A percentile compares a stretch with the other conserved stretches of the same genome.
These are phyloP conservation scores for Oncorhynchus mykiss DNA, from an alignment of 2,113 vertebrate species.

Conservation along the genomic window DNA sequence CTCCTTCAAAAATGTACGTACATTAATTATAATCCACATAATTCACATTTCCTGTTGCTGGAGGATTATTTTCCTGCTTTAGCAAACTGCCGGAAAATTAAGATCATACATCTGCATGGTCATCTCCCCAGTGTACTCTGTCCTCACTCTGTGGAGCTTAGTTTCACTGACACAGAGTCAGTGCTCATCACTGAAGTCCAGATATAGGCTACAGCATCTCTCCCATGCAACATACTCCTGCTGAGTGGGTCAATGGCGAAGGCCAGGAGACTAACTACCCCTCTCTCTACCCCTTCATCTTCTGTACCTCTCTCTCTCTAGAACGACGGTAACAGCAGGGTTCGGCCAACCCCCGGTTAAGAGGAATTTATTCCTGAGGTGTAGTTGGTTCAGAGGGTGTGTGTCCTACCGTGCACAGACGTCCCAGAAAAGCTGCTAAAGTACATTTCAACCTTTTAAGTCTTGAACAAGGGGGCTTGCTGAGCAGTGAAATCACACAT, in stretches of 20 bases:
- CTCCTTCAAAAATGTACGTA: too few relatives aligned
- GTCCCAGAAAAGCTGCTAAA: not conserved
- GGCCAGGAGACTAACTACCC: not conserved
- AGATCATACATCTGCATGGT: not conserved
- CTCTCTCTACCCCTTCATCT: not conserved
- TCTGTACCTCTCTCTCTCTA: not conserved
- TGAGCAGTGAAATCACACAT: not conserved
- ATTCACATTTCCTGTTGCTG: too few relatives aligned
- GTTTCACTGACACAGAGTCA: not conserved
- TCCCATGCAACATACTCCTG: not conserved
- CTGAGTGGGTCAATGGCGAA: not conserved
- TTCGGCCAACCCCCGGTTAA: not conserved
- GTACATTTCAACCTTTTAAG: not conserved
- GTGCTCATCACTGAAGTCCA: not conserved
- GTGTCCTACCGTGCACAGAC: not conserved
- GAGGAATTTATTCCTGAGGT: not conserved
- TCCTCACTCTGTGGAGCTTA: not conserved
- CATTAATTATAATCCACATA: too few relatives aligned
- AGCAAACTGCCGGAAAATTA: too few relatives aligned
- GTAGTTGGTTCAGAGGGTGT: not conserved
- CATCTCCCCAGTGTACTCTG: not conserved
- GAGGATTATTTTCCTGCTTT: too few relatives aligned
- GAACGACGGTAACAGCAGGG: not conserved
- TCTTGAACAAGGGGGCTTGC: not conserved
- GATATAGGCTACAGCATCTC: not conserved